phyloP scores from a whole-genome alignment of 2,888 invertebrate species.

The Calliphora vomitoria region DNA sequence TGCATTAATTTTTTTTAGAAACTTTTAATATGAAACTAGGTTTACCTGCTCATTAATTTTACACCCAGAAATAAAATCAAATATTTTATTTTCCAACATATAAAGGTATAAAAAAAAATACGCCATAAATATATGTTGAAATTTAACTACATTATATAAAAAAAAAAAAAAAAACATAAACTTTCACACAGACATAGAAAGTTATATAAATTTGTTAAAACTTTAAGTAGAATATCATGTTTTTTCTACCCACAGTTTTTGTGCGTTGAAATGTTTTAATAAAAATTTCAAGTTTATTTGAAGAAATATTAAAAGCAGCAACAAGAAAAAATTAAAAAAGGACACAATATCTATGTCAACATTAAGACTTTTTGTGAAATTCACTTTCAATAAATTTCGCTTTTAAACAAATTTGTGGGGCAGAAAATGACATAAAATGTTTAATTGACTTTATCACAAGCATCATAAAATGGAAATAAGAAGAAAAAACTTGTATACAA shows the following conservation, averaged over 20 bases:
- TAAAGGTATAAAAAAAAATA: background rate
- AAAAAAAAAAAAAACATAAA: background rate
- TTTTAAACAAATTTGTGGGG: background rate
- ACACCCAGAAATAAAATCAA: background rate
- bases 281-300: background rate
- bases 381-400: background rate
- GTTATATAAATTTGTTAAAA: background rate
- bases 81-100: background rate
- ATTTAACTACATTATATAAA: background rate
- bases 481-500: background rate
- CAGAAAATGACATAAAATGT: conserved; percentile 4
- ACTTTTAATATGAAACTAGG: background rate
- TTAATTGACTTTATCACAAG: background rate
- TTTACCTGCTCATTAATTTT: background rate
- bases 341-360: background rate
- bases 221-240: conserved; percentile 37
- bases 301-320: background rate
- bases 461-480: background rate
- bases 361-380: no score
- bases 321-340: background rate
- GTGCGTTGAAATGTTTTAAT: background rate
- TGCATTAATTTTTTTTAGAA: no score
- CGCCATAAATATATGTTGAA: background rate
- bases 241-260: background rate
- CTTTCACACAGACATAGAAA: background rate